phyloP scores from a whole-genome alignment of 2,797 vertebrate species.

The Dipus sagitta region DNA sequence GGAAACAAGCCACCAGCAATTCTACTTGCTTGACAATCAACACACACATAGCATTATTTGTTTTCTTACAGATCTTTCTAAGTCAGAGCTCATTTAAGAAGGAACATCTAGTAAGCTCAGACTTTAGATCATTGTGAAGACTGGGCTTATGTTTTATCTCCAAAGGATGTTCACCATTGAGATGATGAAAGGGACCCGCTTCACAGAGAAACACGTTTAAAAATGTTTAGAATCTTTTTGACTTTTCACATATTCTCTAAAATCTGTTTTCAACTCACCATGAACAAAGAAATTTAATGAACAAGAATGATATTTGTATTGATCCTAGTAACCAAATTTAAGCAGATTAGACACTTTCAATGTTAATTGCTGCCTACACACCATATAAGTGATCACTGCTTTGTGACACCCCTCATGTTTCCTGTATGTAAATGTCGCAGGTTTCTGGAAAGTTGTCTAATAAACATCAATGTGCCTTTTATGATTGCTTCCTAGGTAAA shows the following conservation, averaged over 20 bases:
- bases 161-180: not conserved
- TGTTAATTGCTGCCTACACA: not conserved
- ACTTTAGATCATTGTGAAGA: not conserved
- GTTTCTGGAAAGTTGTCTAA: not conserved
- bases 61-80: not conserved
- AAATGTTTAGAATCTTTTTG: constrained; percentile 5
- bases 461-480: not conserved
- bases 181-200: not conserved
- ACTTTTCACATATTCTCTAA: constrained; percentile 1
- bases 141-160: not conserved
- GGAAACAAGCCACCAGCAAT: not conserved
- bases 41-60: not conserved
- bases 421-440: not conserved
- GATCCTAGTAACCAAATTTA: not conserved
- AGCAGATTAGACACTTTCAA: not conserved
- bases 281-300: not conserved
- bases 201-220: not conserved
- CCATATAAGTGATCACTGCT: not conserved
- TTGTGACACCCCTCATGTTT: not conserved
- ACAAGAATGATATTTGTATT: constrained; percentile 8
- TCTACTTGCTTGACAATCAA: not conserved
- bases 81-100: not conserved
- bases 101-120: not conserved
- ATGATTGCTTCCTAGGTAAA: not conserved
- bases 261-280: not conserved